Conservation (phyloP, 2,888 invertebrate species). For the Steinernema scapterisci region DNA sequence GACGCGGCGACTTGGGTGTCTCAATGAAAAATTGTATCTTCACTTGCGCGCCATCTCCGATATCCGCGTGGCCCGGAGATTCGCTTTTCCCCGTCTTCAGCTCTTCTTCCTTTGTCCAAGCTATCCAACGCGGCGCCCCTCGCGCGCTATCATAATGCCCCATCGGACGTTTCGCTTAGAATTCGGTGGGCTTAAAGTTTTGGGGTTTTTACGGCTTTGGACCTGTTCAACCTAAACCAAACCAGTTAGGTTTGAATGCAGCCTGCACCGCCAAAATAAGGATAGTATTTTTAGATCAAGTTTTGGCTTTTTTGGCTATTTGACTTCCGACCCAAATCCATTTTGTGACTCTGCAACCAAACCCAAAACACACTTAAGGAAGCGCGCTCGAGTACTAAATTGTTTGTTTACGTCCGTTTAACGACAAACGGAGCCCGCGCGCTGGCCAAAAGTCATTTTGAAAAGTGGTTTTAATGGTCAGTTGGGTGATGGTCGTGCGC, state of each 20-base stretch:
- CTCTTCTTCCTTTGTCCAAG: neutral
- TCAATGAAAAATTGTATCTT: constrained; percentile 27
- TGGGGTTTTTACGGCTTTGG: neutral
- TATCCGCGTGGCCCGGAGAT: constrained; percentile 13
- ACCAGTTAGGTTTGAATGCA: too few species aligned
- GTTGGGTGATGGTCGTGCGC: neutral
- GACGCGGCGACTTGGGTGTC: constrained; percentile 22
- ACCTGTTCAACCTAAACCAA: neutral
- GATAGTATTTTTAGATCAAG: neutral
- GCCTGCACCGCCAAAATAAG: too few species aligned
- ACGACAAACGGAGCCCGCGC: neutral
- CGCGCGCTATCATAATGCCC: neutral
- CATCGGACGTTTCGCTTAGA: neutral
- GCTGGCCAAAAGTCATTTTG: neutral
- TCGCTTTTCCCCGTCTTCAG: neutral
- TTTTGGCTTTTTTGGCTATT: neutral
- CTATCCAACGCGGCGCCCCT: neutral
- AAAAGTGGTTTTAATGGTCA: neutral
- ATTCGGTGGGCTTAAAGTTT: neutral
- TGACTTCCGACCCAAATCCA: neutral
- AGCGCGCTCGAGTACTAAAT: neutral
- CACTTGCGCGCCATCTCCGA: constrained; percentile 19
- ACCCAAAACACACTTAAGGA: constrained; percentile 8
- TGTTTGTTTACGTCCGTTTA: constrained; percentile 22
- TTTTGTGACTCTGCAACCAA: too few species aligned